Conservation (phyloP, 2,113 vertebrate genomes). For the Microtus oregoni region DNA sequence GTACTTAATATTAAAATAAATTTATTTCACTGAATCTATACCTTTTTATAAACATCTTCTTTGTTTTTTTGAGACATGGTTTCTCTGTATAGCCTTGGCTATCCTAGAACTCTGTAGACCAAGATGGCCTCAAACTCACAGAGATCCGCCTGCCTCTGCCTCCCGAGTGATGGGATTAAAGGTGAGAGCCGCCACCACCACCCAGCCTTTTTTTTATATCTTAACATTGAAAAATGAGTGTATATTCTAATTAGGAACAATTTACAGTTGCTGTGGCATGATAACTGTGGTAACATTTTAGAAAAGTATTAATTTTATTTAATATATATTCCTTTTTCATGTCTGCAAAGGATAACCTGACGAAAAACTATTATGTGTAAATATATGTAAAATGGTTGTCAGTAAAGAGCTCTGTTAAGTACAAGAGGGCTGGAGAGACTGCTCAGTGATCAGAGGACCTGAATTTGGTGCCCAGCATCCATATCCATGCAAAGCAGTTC, state of each 20-base stretch:
- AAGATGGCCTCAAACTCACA: too few species aligned
- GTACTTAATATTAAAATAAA: slow-evolving; percentile 57
- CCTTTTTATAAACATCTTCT: too few species aligned
- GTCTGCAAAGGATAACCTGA: slow-evolving; percentile 40
- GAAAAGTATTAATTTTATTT: slow-evolving; percentile 60
- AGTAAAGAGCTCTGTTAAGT: slow-evolving; percentile 21
- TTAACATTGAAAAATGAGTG: slow-evolving; percentile 50
- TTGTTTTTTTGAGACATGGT: too few species aligned
- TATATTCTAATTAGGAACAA: slow-evolving; percentile 35
- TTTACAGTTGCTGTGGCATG: slow-evolving; percentile 4
- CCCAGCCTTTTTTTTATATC: not conserved
- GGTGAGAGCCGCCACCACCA: too few species aligned
- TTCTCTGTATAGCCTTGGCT: too few species aligned
- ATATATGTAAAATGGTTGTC: not conserved
- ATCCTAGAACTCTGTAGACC: too few species aligned
- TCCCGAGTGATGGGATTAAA: too few species aligned
- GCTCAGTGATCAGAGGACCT: not conserved
- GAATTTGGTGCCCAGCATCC: not conserved
- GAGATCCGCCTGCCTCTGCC: too few species aligned
- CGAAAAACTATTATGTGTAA: not conserved
- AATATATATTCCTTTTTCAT: slow-evolving; percentile 23
- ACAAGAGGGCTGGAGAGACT: not conserved
- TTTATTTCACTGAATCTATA: slow-evolving; percentile 54
- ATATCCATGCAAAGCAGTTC: not conserved
- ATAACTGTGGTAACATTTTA: slow-evolving; percentile 17